phyloP scores from a whole-genome alignment of 2,113 vertebrate species.

The Stictonetta naevosa region DNA sequence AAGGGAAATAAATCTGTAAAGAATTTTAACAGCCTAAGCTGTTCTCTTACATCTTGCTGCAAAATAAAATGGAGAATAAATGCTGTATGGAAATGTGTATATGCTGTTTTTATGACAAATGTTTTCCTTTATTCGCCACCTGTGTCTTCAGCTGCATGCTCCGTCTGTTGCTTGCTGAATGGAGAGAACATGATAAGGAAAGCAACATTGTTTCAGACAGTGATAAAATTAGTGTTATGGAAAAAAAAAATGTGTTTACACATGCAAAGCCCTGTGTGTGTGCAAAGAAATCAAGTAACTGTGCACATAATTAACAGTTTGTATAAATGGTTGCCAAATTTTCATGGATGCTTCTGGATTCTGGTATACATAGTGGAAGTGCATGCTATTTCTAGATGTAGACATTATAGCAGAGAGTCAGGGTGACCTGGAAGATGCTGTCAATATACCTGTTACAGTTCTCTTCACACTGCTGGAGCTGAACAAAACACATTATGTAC shows the following conservation, averaged over 20 bases:
- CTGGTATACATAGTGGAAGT: neutral
- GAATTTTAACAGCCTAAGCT: neutral
- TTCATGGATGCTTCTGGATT: neutral
- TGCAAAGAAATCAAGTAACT: neutral
- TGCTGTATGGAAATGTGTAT: neutral
- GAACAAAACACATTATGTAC: neutral
- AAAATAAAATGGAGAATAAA: neutral
- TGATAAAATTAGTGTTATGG: neutral
- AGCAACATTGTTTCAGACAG: neutral
- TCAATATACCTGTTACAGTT: neutral
- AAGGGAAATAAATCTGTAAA: neutral
- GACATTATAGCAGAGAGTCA: neutral
- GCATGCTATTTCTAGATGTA: neutral
- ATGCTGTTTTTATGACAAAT: neutral
- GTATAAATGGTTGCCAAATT: neutral
- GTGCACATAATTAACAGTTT: accelerated
- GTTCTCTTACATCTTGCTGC: neutral
- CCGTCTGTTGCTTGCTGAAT: neutral
- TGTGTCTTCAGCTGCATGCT: neutral
- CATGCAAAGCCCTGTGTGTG: accelerated
- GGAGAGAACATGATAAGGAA: neutral
- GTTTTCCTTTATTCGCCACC: neutral
- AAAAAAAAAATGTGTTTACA: neutral
- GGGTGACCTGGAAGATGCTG: neutral
- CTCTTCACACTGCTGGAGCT: neutral